Evolutionary conservation across 2,797 vertebrate genomes (phyloP).

Genomic region (Melanotaenia trifasciata): DNA sequence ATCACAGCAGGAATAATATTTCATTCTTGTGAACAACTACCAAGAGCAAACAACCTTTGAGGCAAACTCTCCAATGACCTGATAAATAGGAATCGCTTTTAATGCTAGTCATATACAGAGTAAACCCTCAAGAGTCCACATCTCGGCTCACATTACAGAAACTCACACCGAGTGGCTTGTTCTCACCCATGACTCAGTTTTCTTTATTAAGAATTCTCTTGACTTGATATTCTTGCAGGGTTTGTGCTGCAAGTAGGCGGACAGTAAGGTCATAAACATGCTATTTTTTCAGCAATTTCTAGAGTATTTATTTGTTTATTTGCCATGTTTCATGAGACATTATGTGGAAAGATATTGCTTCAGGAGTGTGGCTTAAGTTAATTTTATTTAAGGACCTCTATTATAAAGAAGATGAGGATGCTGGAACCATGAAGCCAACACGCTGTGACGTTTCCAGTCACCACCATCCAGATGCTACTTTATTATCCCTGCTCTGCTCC

Average conservation of each 20-base stretch:
- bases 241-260: background rate
- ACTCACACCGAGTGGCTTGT: slow-evolving; percentile 55
- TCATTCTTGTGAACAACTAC: slow-evolving; percentile 15
- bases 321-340: background rate
- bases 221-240: background rate
- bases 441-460: slow-evolving; percentile 45
- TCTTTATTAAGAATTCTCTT: slow-evolving; percentile 42
- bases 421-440: slow-evolving; percentile 29
- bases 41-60: slow-evolving; percentile 53
- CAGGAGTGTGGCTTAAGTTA: slow-evolving; percentile 31
- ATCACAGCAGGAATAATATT: slow-evolving; percentile 42
- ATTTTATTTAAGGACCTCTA: slow-evolving; percentile 50
- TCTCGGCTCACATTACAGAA: slow-evolving; percentile 28
- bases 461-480: slow-evolving; percentile 37
- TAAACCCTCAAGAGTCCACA: slow-evolving; percentile 29
- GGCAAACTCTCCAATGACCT: slow-evolving; percentile 49
- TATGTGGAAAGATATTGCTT: background rate
- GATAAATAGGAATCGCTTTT: slow-evolving; percentile 53
- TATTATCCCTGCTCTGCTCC: slow-evolving; percentile 41
- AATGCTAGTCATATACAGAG: slow-evolving; percentile 45
- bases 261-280: background rate
- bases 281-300: background rate
- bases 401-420: slow-evolving; percentile 34
- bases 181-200: slow-evolving; percentile 41
- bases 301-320: background rate